Evolutionary conservation across 2,888 invertebrate genomes (phyloP).

Genomic region (Cynaeus angustus): DNA sequence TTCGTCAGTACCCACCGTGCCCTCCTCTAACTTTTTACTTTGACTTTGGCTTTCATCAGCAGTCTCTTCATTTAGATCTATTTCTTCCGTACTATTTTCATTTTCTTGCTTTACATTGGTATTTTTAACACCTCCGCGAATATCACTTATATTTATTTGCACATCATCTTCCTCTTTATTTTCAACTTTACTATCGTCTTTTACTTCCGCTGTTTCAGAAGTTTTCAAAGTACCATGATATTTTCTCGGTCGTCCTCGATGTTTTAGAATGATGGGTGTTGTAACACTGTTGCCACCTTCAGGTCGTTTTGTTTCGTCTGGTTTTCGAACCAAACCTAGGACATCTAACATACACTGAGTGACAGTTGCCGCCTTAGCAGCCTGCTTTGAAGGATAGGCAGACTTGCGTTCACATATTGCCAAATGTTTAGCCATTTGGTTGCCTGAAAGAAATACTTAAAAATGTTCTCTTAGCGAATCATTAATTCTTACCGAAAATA

Average conservation of each 20-base stretch:
- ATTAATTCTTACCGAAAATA: slow-evolving; percentile 68
- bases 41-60: neutral
- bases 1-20: neutral
- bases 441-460: slow-evolving; percentile 63
- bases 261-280: slow-evolving; percentile 32
- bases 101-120: slow-evolving; percentile 6
- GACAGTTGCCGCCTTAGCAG: slow-evolving; percentile 78
- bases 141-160: slow-evolving; percentile 25
- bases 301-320: slow-evolving; percentile 67
- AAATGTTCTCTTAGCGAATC: neutral
- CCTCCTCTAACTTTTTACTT: slow-evolving; percentile 38
- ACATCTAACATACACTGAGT: slow-evolving; percentile 76
- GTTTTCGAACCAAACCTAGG: slow-evolving; percentile 75
- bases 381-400: slow-evolving; percentile 80
- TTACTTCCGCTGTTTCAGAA: slow-evolving; percentile 2
- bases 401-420: slow-evolving; percentile 82
- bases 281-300: neutral
- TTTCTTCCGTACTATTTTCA: neutral
- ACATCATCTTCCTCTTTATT: neutral
- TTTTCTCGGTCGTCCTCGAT: slow-evolving; percentile 19
- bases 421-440: slow-evolving; percentile 81
- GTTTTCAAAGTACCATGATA: neutral
- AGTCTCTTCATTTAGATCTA: neutral
- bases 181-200: slow-evolving; percentile 1
- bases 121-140: slow-evolving; percentile 8